Conservation (phyloP, 1,140 invertebrate genomes). For the Micrasema longulum region DNA sequence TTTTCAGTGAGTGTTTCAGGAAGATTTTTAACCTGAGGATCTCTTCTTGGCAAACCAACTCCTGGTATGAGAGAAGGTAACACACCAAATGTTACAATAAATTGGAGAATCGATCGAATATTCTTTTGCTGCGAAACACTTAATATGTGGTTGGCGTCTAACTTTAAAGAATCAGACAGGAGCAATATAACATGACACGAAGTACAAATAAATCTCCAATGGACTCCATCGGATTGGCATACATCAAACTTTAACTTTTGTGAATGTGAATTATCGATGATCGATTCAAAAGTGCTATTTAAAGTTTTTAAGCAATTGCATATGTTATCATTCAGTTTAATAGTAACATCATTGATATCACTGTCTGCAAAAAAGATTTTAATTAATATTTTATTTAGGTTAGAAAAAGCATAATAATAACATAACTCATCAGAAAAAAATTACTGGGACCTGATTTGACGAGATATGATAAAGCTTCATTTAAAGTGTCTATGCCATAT, state of each 20-base stretch:
- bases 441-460: too few relatives aligned
- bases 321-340: constrained; percentile 39
- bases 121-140: constrained; percentile 71
- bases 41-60: constrained; percentile 69
- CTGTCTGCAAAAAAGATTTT: constrained; percentile 35
- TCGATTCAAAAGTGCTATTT: constrained; percentile 37
- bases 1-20: constrained; percentile 56
- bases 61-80: constrained; percentile 74
- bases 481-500: too few relatives aligned
- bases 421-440: too few relatives aligned
- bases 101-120: constrained; percentile 69
- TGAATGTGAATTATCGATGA: constrained; percentile 33
- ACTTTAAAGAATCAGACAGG: constrained; percentile 57
- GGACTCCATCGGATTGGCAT: constrained; percentile 30
- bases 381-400: not conserved
- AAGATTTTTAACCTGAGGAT: constrained; percentile 31
- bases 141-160: constrained; percentile 64
- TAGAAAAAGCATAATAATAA: not conserved
- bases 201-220: constrained; percentile 59
- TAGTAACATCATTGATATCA: constrained; percentile 19
- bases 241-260: constrained; percentile 29
- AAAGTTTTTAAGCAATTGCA: constrained; percentile 31
- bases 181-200: constrained; percentile 62
- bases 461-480: too few relatives aligned
- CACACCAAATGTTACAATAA: constrained; percentile 74